Evolutionary conservation across 2,888 invertebrate species (phyloP), one percentile per base, ranked within the genome.

Genomic region (Temnothorax rugatulus): DNA sequence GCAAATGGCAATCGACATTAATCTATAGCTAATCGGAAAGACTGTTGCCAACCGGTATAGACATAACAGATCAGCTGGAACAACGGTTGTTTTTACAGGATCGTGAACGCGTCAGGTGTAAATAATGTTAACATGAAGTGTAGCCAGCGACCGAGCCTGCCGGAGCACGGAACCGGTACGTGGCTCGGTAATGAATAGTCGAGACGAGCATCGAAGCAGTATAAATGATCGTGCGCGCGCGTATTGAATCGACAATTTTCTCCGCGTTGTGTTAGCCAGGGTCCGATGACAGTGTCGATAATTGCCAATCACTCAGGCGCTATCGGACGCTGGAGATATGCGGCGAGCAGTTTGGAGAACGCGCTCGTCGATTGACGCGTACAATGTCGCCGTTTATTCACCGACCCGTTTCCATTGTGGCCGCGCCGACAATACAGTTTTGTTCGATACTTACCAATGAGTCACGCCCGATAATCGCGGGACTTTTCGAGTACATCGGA

Each of bases 291-390:
- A 89, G 90, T 87, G 75, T 84, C 90, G 90, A 90, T 90, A 89
- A 90, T 90, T 90, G 90, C 89, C 90, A 89, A 90, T 90, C 90
- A 88, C 85, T 89, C 90, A 88, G 15, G 21, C 71, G 18, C 57
- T 82, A 90, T 88, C 90, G 83, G 79, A 82, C 84, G 84, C 85
- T 86, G 83, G 88, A 89, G 84, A 87, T 87, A 89, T 81, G 82
- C 71, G 82, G 68, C 76, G 82, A 59, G 64, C 83, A 79, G 81
- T 76, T 81, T 64, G n/a, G 34, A 81, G 50, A 64, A 79, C 84
- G 44, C 82, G 21, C 54, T 52, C 66, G 57, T 18, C 61, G 71
- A 84, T 83, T 68, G 68, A 69, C 69, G 83, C 83, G 82, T 79
- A 86, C 88, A 87, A 86, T 84, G 88, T 87, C 88, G 76, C 87